Base-by-base conservation (phyloP, 2,113 vertebrate genomes). In the Rafetus swinhoei region DNA sequence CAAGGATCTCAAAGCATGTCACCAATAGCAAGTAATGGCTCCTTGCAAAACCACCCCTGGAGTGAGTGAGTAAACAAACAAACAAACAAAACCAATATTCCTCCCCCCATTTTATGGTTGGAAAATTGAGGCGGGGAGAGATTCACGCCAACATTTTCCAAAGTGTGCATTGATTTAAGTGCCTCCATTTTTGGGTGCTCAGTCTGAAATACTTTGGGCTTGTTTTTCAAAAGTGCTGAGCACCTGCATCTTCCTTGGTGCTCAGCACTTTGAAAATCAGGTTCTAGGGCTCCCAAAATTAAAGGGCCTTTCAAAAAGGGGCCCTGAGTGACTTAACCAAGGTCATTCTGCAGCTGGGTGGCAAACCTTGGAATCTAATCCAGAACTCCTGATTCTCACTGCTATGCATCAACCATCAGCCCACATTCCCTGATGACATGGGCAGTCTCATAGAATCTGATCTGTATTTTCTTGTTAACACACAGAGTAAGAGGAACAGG, bases 81-180 rank as follows among this genome's bases (percentile, higher is more conserved):
- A 39, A 87, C 11, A 76, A 35, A 92, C 90, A 81, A 85, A 77
- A 85, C 91, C 81, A 86, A 8, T 6, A 87, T 9, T 4, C 21
- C 82, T 76, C 95, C 95, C 94, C 88, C 57, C n/a, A 92, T 55
- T 87, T 92, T 54, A 86, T 15, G 13, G 65, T 87, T 54, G 53
- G 91, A 90, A 95, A 94, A 95, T 89, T 87, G 88, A 87, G n/a
- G 60, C 39, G 45, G 35, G 24, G 21, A 76, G 84, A 91, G 65
- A 89, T 82, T 85, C 87, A 69, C 19, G n/a, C 85, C 90, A 90
- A 87, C 93, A 87, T 93, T 76, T 72, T 81, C 19, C 76, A 87
- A 72, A 86, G 82, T 39, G 2, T 45, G 85, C 12, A 82, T 13
- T n/a, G 0, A 0, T 60, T 79, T 72, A n/a, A 35, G n/a, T n/a